A percentile compares a stretch with the other conserved stretches of the same genome.
phyloP scores from a whole-genome alignment of 2,888 invertebrate species.

The Lasioglossum zephyrum region DNA sequence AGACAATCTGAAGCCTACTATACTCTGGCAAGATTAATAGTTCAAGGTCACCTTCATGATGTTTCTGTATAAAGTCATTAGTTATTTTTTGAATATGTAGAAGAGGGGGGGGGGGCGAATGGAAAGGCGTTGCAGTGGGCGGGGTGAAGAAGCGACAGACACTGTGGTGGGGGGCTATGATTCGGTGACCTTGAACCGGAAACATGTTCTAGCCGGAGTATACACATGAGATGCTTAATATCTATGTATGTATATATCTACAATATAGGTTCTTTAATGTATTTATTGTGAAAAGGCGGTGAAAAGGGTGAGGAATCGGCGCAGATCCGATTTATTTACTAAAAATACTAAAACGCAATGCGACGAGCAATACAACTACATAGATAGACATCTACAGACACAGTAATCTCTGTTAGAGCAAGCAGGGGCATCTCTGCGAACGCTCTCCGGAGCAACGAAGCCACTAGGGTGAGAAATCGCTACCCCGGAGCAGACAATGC shows the following conservation, averaged over 20 bases:
- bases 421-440: neutral
- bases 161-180: too few relatives aligned
- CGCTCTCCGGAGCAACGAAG: neutral
- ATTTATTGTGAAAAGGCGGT: neutral
- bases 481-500: neutral
- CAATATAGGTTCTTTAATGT: neutral
- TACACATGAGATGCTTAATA: neutral
- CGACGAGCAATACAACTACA: slow-evolving; percentile 12
- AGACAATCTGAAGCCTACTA: neutral
- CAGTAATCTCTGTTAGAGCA: neutral
- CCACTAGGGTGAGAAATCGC: neutral
- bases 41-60: neutral
- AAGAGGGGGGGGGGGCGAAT: too few relatives aligned
- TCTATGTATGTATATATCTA: neutral
- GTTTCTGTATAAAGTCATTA: neutral
- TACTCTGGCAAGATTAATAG: neutral
- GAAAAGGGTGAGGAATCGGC: slow-evolving; percentile 38
- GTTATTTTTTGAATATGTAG: too few relatives aligned
- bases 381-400: slow-evolving; percentile 19
- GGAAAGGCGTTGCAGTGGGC: neutral
- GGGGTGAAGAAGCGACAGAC: neutral
- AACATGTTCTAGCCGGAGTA: neutral
- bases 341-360: slow-evolving; percentile 11
- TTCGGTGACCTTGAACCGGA: neutral
- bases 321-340: slow-evolving; percentile 44